Conservation (phyloP, 2,797 vertebrate species). For the Dipus sagitta region DNA sequence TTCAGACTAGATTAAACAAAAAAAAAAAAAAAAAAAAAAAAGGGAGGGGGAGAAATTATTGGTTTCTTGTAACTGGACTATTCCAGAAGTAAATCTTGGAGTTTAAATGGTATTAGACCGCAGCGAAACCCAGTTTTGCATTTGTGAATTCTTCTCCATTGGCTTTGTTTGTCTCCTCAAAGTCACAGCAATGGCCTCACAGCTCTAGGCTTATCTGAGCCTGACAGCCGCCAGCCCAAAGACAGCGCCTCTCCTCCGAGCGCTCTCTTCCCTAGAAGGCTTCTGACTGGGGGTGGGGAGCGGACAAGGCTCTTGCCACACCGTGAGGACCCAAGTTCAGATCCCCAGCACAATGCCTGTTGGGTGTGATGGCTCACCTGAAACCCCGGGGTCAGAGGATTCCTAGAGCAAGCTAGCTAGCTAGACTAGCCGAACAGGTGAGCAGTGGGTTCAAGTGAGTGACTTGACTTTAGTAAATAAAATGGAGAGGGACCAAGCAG, state of each 20-base stretch:
- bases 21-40: constrained; percentile 5
- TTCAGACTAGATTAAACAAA: constrained; percentile 57
- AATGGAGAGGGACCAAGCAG: too few species aligned
- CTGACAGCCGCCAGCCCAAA: neutral
- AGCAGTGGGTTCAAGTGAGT: too few species aligned
- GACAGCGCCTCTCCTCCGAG: neutral
- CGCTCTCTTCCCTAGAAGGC: neutral
- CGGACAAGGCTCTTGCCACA: too few species aligned
- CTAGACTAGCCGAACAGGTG: too few species aligned
- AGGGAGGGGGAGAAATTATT: neutral
- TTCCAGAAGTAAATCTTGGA: constrained; percentile 6
- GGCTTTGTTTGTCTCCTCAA: neutral
- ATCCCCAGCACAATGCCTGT: too few species aligned
- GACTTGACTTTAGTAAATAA: too few species aligned
- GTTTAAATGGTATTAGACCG: neutral
- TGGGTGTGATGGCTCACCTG: too few species aligned
- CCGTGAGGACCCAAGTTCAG: too few species aligned
- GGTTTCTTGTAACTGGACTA: constrained; percentile 5
- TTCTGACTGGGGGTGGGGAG: too few species aligned
- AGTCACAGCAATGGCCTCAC: neutral
- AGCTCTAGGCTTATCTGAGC: neutral
- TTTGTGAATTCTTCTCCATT: neutral
- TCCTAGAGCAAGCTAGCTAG: too few species aligned
- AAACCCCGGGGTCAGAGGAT: too few species aligned
- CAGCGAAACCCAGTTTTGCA: neutral